Conservation (phyloP, 2,888 invertebrate genomes). For the Empis stercorea region DNA sequence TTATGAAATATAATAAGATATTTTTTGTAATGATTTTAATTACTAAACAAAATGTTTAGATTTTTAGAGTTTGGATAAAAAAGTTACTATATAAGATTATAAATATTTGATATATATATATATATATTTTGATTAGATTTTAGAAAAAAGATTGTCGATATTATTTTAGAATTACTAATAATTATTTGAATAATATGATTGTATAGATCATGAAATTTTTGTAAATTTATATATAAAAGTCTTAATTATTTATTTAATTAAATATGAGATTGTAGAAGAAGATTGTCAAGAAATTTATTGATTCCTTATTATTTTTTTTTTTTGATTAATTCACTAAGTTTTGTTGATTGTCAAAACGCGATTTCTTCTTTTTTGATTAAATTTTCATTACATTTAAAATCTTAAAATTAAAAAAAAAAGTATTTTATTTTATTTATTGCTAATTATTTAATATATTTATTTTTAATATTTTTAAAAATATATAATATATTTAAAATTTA, state of each 20-base stretch:
- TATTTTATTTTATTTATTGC: background rate
- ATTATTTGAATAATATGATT: too few relatives aligned
- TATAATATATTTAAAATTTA: background rate
- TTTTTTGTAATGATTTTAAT: too few relatives aligned
- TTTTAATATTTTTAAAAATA: background rate
- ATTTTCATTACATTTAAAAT: background rate
- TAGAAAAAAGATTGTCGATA: too few relatives aligned
- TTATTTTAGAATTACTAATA: too few relatives aligned
- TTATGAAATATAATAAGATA: too few relatives aligned
- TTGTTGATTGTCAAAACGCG: slow-evolving; percentile 38
- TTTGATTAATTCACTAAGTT: background rate
- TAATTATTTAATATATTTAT: background rate
- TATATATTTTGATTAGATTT: too few relatives aligned
- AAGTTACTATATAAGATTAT: too few relatives aligned
- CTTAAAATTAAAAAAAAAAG: background rate
- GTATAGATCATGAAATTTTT: too few relatives aligned
- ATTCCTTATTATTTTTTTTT: background rate
- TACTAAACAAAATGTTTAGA: too few relatives aligned
- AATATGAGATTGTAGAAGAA: slow-evolving; percentile 6
- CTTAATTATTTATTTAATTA: background rate
- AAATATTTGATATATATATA: too few relatives aligned
- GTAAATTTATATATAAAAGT: background rate
- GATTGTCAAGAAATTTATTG: slow-evolving; percentile 9
- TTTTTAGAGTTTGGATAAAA: too few relatives aligned
- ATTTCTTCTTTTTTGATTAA: slow-evolving; percentile 24